Base-by-base conservation (phyloP, 2,888 invertebrate species). In the Morpho achilles region DNA sequence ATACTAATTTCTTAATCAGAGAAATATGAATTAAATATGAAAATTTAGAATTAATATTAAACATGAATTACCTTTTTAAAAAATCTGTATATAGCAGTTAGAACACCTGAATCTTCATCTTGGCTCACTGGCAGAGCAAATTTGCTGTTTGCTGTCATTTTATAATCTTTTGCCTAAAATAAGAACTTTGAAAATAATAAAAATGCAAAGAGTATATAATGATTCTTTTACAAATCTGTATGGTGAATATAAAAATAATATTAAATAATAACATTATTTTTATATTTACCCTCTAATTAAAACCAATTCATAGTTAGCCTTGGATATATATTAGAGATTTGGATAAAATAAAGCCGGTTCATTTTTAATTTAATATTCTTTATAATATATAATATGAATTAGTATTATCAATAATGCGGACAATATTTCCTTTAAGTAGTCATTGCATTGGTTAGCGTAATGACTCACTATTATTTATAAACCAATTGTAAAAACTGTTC, bases 11-110 rank as follows among this genome's bases (percentile, higher is more conserved):
- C 7, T 7, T 32, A 32, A 3, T 3, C 32, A 32, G 5, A 32
- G 32, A 32, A 0, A 2, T 2, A 2, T 32, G 32, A 23, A 23
- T 4, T n/a, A n/a, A n/a, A n/a, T 16, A 16, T 16, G 16, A 16
- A 16, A 16, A 1, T 16, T 16, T 16, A 16, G 16, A 16, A 16
- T 16, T 16, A 43, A 22, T 7, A 32, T 53, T 7, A 4, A 45
- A 53, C 10, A 54, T 47, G 22, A 45, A 45, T 32, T 32, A 32
- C 92, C 85, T 94, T 94, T 78, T 95, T 95, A 41, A 92, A 88
- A 63, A 93, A 91, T 70, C 92, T 91, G 70, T 93, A 94, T 55
- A 94, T 82, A 64, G 93, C 79, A 32, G 93, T 90, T 55, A 93
- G 74, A 58, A 94, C 92, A 77, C 91, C 91, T 50, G 75, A 73